Evolutionary conservation across 2,797 vertebrate species (phyloP).

Genomic region (Microchirus variegatus): DNA sequence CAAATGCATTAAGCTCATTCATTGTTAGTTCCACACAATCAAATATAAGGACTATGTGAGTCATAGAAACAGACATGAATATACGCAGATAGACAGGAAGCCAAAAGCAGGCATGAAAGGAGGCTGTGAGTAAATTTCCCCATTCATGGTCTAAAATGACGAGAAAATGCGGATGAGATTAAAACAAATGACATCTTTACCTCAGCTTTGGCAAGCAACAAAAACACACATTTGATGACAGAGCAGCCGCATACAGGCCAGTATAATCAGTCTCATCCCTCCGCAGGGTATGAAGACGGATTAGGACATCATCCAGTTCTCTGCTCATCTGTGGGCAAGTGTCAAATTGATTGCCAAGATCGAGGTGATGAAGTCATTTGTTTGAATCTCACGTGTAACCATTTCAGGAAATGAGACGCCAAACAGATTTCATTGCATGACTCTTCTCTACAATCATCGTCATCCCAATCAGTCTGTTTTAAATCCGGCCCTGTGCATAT

Average conservation of each 20-base stretch:
- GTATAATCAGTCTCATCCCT: constrained; percentile 29
- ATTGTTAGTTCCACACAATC: constrained; percentile 14
- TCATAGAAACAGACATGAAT: constrained; percentile 36
- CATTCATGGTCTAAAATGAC: constrained; percentile 51
- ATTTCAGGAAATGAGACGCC: constrained; percentile 16
- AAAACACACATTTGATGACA: constrained; percentile 34
- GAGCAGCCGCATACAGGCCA: constrained; percentile 8
- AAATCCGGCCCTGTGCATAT: not conserved
- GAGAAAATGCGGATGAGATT: constrained; percentile 50
- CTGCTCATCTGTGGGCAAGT: constrained; percentile 18
- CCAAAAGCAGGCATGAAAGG: constrained; percentile 26
- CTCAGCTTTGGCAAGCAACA: constrained; percentile 26
- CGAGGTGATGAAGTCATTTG: constrained; percentile 45
- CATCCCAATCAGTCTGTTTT: constrained; percentile 25
- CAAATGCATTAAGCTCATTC: not conserved
- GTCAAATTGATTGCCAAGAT: constrained; percentile 17
- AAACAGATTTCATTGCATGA: constrained; percentile 18
- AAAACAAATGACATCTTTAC: constrained; percentile 58
- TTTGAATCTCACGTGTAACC: constrained; percentile 26
- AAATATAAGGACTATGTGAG: constrained; percentile 32
- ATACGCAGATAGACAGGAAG: constrained; percentile 27
- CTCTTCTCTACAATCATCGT: constrained; percentile 21
- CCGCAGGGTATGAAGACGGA: constrained; percentile 23
- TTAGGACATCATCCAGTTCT: constrained; percentile 38
- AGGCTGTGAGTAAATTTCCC: constrained; percentile 35